Base-by-base conservation (phyloP, 2,797 vertebrate genomes). In the Ptychobarbus kaznakovi region DNA sequence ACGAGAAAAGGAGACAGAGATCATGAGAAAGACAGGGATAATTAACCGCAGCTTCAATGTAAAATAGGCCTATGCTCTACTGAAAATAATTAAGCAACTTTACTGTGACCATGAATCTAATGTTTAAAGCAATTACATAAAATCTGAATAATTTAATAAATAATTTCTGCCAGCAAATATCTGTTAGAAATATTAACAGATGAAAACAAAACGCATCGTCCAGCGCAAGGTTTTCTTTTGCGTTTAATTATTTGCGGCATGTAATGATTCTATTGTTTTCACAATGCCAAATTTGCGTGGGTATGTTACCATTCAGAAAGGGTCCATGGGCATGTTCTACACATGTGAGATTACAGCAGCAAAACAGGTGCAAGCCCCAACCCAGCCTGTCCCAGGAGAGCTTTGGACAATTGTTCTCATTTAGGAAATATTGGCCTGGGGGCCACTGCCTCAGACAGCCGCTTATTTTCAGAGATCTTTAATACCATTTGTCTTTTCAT, bases 361-460 rank as follows among this genome's bases (percentile, higher is more conserved):
- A 83, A 82, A 89, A 92, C 93, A 94, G 92, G 92, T 94, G 94
- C 93, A 93, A 90, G 89, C 92, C 74, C 66, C 56, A 92, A 92
- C 93, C 90, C 90, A 91, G 89, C 90, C 56, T 86, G 89, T 91
- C 94, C 93, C 94, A 88, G 51, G 80, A 93, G 94, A 93, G 90
- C 73, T 83, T 68, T 89, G 93, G 92, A 94, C 95, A 95, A 96
- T 96, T 94, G 95, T 96, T 96, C 94, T 94, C 94, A 93, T 96
- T 95, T 96, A 96, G 96, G 94, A 96, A 96, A 96, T 94, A 95
- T 96, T 95, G 92, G 87, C 95, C 96, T 93, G 91, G 92, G 94
- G 95, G 96, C 92, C 93, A 91, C 93, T 95, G 75, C 93, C 89
- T 92, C 92, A 93, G 82, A 90, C 81, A 86, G 79, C 46, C 80